A percentile compares a stretch with the other conserved stretches of the same genome.
phyloP scores from a whole-genome alignment of 2,888 invertebrate genomes.

The Polyploca ridens region DNA sequence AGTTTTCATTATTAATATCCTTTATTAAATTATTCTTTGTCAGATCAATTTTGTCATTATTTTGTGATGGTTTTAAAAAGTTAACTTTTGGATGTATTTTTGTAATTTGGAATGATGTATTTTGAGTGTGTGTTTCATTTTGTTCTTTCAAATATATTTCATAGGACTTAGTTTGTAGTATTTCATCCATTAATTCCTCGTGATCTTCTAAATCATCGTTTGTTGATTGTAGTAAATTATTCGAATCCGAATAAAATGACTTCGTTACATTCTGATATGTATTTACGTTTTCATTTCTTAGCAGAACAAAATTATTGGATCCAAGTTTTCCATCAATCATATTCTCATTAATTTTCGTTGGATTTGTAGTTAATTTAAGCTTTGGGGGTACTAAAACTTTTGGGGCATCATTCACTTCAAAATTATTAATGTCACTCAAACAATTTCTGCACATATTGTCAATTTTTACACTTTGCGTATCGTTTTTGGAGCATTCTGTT shows the following conservation, averaged over 20 bases:
- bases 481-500: not conserved
- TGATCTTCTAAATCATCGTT: slow-evolving; percentile 20
- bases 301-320: not conserved
- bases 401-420: not conserved
- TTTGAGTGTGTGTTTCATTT: not conserved
- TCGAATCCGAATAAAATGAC: not conserved
- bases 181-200: slow-evolving; percentile 24
- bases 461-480: not conserved
- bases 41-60: not conserved
- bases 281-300: not conserved
- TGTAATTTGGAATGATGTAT: not conserved
- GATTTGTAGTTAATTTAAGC: not conserved
- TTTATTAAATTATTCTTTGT: not conserved
- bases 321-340: not conserved
- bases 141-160: not conserved
- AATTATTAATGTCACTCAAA: slow-evolving; percentile 7
- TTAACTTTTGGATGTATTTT: not conserved
- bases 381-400: slow-evolving; percentile 6
- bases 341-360: not conserved
- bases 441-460: not conserved
- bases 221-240: not conserved
- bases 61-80: not conserved
- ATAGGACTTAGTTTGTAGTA: slow-evolving; percentile 14
- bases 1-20: slow-evolving; percentile 1
- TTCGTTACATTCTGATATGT: not conserved